Evolutionary conservation across 2,113 vertebrate genomes (phyloP).

Genomic region (Pseudonaja textilis): DNA sequence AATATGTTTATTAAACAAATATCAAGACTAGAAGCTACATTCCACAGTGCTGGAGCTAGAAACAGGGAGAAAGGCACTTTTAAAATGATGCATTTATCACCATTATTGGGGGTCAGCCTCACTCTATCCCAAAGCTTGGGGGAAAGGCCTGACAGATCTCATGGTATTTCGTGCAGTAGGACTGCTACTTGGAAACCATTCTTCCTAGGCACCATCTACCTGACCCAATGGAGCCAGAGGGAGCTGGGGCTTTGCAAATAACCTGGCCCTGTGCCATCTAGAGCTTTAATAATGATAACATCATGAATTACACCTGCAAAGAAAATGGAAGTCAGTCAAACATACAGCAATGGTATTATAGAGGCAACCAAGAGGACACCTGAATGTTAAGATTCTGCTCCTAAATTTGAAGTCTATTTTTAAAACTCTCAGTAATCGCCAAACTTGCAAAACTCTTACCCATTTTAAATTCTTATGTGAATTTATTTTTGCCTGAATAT

Average conservation of each 20-base stretch:
- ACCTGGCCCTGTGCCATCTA: neutral
- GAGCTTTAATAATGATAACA: neutral
- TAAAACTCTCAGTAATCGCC: neutral
- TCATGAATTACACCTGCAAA: neutral
- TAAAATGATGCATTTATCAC: neutral
- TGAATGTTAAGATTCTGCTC: neutral
- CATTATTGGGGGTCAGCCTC: neutral
- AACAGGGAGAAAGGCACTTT: neutral
- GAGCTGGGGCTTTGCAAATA: neutral
- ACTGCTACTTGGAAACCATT: neutral
- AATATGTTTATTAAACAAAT: no score
- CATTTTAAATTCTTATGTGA: neutral
- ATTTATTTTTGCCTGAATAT: neutral
- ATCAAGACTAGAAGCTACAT: neutral
- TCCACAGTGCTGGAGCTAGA: constrained; percentile 2
- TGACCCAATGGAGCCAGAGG: neutral
- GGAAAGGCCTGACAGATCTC: neutral
- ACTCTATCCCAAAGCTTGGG: neutral
- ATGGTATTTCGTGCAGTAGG: neutral
- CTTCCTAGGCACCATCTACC: neutral
- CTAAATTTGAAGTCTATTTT: neutral
- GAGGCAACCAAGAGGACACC: neutral
- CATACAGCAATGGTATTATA: neutral
- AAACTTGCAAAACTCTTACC: neutral
- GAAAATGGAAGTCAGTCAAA: neutral